phyloP scores from a whole-genome alignment of 2,888 invertebrate genomes.

The Lasioglossum lativentre region DNA sequence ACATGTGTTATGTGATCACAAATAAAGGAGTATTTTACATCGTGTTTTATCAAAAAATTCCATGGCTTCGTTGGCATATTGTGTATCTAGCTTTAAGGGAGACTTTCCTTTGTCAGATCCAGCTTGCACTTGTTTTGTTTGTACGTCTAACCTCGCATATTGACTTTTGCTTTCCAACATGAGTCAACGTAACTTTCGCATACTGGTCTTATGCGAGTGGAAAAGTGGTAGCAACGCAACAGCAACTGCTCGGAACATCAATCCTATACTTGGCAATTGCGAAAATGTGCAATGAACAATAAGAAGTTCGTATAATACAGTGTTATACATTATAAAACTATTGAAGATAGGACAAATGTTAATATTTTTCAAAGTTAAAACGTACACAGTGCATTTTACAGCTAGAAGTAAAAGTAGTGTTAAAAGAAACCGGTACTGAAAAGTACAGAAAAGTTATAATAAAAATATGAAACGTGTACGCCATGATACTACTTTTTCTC shows the following conservation, averaged over 20 bases:
- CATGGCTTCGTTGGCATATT: too few relatives aligned
- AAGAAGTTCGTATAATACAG: not conserved
- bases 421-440: too few relatives aligned
- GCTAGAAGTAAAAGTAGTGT: too few relatives aligned
- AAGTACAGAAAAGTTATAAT: too few relatives aligned
- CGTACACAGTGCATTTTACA: too few relatives aligned
- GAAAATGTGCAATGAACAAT: not conserved
- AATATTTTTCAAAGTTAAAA: not conserved
- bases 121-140: not conserved
- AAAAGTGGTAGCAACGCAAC: not conserved
- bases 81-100: not conserved
- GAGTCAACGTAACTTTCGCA: not conserved
- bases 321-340: not conserved
- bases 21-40: not conserved
- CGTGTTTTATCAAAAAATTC: not conserved
- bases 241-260: not conserved
- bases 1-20: too few relatives aligned
- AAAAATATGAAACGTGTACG: not conserved
- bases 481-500: too few relatives aligned
- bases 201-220: not conserved
- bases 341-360: not conserved
- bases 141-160: not conserved
- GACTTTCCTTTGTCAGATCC: not conserved
- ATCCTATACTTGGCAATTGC: too few relatives aligned
- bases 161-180: not conserved